Evolutionary conservation across 2,113 vertebrate species (phyloP).

Genomic region (Platichthys flesus): DNA sequence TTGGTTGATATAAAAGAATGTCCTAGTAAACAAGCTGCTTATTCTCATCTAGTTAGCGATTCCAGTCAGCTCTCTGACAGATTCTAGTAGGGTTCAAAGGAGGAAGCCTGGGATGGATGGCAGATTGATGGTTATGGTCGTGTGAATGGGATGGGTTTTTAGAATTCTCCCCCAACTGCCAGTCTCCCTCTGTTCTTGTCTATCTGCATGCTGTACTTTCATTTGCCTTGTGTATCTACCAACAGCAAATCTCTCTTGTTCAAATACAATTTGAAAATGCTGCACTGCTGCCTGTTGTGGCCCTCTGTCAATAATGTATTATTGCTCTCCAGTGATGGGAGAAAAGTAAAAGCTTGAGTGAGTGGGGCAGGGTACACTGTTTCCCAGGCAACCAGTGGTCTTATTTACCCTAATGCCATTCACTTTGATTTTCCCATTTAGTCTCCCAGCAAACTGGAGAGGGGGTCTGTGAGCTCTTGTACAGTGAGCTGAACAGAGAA

Average conservation of each 20-base stretch:
- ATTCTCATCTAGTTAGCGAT: constrained; percentile 68
- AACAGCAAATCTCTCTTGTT: constrained; percentile 74
- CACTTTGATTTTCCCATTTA: constrained; percentile 85
- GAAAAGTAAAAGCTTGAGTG: constrained; percentile 83
- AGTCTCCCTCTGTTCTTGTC: constrained; percentile 38
- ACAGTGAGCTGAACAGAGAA: constrained; percentile 57
- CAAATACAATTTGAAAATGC: constrained; percentile 82
- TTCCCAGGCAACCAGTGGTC: constrained; percentile 84
- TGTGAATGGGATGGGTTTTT: constrained; percentile 62
- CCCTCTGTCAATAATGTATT: constrained; percentile 84
- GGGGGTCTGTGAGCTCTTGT: constrained; percentile 48
- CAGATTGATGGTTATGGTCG: constrained; percentile 76
- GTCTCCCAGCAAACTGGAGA: constrained; percentile 69
- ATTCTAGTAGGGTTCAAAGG: constrained; percentile 67
- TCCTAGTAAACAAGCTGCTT: constrained; percentile 39
- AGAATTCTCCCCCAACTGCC: constrained; percentile 50
- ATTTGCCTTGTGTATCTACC: constrained; percentile 59
- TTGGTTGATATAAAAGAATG: constrained; percentile 7
- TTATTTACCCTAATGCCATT: constrained; percentile 86
- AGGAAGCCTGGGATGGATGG: constrained; percentile 64
- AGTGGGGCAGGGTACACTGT: constrained; percentile 80
- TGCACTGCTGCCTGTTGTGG: constrained; percentile 80
- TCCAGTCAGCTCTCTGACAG: constrained; percentile 67
- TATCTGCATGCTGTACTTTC: constrained; percentile 40
- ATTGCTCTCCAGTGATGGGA: constrained; percentile 84